phyloP scores from a whole-genome alignment of 2,888 invertebrate species.

The Lasiommata megera region DNA sequence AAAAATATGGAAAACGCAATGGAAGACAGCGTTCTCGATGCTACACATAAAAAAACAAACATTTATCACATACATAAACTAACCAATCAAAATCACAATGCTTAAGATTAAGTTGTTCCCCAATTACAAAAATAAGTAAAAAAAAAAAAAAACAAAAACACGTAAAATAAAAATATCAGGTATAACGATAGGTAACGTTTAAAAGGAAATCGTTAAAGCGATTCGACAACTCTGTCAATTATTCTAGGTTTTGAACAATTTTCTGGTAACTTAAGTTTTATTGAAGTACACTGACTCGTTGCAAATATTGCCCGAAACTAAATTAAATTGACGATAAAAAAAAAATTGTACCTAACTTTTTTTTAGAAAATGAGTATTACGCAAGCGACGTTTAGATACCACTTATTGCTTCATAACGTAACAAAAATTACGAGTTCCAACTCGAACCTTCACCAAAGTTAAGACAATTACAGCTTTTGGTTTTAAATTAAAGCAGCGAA shows the following conservation, averaged over 20 bases:
- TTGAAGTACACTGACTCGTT: slow-evolving; percentile 45
- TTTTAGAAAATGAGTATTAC: slow-evolving; percentile 59
- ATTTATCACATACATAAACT: slow-evolving; percentile 75
- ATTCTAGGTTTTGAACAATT: slow-evolving; percentile 72
- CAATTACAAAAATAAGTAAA: slow-evolving; percentile 65
- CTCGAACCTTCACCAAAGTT: slow-evolving; percentile 31
- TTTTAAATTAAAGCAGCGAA: slow-evolving; percentile 31
- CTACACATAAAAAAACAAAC: slow-evolving; percentile 57
- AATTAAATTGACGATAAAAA: slow-evolving; percentile 9
- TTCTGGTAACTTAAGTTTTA: slow-evolving; percentile 76
- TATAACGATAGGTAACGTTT: slow-evolving; percentile 76
- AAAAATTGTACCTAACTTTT: slow-evolving; percentile 30
- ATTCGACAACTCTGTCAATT: slow-evolving; percentile 59
- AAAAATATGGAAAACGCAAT: slow-evolving; percentile 63
- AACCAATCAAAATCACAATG: slow-evolving; percentile 75
- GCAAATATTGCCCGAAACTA: slow-evolving; percentile 20
- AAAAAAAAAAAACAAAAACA: slow-evolving; percentile 64
- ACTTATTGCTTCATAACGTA: slow-evolving; percentile 19
- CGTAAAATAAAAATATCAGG: slow-evolving; percentile 68
- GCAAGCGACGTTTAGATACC: slow-evolving; percentile 26
- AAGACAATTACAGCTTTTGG: slow-evolving; percentile 26
- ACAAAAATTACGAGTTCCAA: slow-evolving; percentile 33
- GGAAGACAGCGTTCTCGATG: slow-evolving; percentile 72
- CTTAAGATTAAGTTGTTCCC: slow-evolving; percentile 78
- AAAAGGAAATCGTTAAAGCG: slow-evolving; percentile 70